Base-by-base conservation (phyloP, 64 coral and sea anemone genomes). In the Montipora efflorescens region DNA sequence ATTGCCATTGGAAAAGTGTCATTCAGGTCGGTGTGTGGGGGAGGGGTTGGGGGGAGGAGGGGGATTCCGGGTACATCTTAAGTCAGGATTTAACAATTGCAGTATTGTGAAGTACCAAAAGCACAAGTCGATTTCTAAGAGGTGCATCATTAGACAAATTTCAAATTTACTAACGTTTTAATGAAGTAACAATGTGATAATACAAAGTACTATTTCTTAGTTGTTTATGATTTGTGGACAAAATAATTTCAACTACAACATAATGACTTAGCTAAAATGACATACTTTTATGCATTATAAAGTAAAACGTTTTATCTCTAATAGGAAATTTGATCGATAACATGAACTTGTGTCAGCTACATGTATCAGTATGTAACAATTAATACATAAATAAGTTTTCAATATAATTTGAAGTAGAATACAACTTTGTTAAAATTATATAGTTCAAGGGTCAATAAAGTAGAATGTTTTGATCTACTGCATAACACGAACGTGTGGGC, bases 171-270 rank as follows among this genome's bases (percentile, higher is more conserved):
- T 57, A 57, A 11, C 53, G 53, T 57, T 57, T 57, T 0, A 57
- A 87, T 87, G 84, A 87, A 87, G 84, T 73, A 87, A 74, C 67
- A 87, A 87, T 87, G 84, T 87, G 84, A 87, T 87, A 87, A 87
- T 87, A 87, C 84, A 87, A 87, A 87, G 67, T 57, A 68, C 47
- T 57, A 57, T 57, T 57, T 57, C 53, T 6, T 57, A 3, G 53
- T 57, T 57, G 53, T 57, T 6, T 0, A 61, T 87, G 69, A 68
- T 87, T 87, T 87, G 72, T 87, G 62, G 59, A 47, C 83, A 87
- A 69, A 87, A 7, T 87, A 87, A 87, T 87, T 87, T 87, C 55
- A 87, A 87, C 83, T 87, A 87, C 83, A 87, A 87, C 83, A 87
- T n/a, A n/a, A 87, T 87, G 83, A 87, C 59, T 87, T 87, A 87